phyloP scores from a whole-genome alignment of 2,888 invertebrate genomes.

The Gibbula magus region DNA sequence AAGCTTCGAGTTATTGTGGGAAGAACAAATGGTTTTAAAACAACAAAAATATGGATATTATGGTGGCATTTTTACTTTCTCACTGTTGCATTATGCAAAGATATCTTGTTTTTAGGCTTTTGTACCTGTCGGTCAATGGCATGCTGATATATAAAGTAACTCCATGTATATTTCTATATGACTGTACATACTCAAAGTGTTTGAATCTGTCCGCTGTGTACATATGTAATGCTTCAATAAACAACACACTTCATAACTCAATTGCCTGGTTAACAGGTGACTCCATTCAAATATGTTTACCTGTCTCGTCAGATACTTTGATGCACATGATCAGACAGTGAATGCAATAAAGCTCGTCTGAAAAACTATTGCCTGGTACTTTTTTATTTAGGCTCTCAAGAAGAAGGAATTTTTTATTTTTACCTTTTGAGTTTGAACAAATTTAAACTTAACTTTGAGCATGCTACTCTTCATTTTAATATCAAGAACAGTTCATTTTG shows the following conservation, averaged over 20 bases:
- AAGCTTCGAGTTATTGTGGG: not conserved
- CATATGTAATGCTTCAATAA: not conserved
- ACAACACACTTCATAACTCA: not conserved
- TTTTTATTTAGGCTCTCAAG: too few relatives aligned
- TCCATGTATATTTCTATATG: not conserved
- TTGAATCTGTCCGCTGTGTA: not conserved
- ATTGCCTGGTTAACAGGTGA: not conserved
- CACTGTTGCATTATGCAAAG: not conserved
- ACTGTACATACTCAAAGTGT: not conserved
- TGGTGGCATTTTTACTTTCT: not conserved
- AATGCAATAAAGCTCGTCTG: too few relatives aligned
- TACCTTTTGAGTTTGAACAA: too few relatives aligned
- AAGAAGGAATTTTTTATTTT: too few relatives aligned
- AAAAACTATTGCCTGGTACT: too few relatives aligned
- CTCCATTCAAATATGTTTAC: not conserved
- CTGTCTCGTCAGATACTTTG: not conserved
- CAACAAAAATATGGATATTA: not conserved
- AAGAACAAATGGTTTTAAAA: not conserved
- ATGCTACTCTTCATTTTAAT: too few relatives aligned
- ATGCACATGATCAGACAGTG: not conserved
- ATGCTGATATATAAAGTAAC: not conserved
- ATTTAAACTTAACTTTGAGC: too few relatives aligned
- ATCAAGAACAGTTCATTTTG: too few relatives aligned
- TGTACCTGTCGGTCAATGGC: not conserved
- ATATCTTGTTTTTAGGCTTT: not conserved